These are phyloP conservation scores for Myopa tessellatipennis DNA, from an alignment of 2,888 invertebrate genomes.

Conservation along the genomic window DNA sequence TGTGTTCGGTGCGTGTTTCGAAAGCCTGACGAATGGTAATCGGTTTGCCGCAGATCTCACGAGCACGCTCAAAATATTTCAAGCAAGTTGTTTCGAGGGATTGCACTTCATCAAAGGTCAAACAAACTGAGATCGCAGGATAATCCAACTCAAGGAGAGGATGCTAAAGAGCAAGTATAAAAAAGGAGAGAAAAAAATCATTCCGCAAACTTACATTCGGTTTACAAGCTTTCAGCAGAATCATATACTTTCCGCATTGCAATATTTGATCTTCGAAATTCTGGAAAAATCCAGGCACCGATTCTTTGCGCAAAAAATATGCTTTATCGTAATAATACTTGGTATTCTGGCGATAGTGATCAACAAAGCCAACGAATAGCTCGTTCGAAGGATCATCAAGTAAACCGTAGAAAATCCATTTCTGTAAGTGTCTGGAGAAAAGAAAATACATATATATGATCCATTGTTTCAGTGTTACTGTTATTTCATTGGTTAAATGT, in stretches of 20 bases:
- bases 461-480: not conserved
- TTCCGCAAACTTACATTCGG: conserved; percentile 71
- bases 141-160: conserved; percentile 59
- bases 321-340: conserved; percentile 67
- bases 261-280: conserved; percentile 76
- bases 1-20: conserved; percentile 69
- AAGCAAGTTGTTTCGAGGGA: conserved; percentile 51
- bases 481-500: not conserved
- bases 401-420: conserved; percentile 88
- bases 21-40: conserved; percentile 70
- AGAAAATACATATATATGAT: not conserved
- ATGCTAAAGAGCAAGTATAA: conserved; percentile 53
- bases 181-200: conserved; percentile 4
- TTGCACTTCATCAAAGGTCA: conserved; percentile 60
- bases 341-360: conserved; percentile 59
- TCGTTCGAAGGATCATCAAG: conserved; percentile 84
- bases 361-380: conserved; percentile 76
- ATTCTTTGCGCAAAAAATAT: conserved; percentile 58
- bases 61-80: conserved; percentile 53
- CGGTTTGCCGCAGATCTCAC: conserved; percentile 69
- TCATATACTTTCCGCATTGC: conserved; percentile 80
- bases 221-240: conserved; percentile 77
- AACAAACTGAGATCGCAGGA: conserved; percentile 62
- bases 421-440: conserved; percentile 71
- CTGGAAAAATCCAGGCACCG: conserved; percentile 76